Evolutionary conservation across 53 echinoderm and acorn worm genomes (phyloP).

Genomic region (Pentamera pediparva): DNA sequence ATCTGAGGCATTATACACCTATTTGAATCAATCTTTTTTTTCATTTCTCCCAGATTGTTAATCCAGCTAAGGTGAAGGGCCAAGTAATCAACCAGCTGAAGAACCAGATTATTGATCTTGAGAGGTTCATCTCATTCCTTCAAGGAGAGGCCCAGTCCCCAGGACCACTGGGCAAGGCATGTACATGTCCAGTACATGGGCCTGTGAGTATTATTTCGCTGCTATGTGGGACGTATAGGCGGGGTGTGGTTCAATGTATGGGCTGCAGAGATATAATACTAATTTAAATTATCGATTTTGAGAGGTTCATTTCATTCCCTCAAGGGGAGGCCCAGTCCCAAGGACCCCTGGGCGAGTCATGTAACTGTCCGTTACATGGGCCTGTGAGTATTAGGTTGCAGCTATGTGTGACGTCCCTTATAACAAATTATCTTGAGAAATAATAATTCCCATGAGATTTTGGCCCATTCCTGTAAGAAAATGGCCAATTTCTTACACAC

Average conservation of each 20-base stretch:
- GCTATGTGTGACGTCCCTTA: no score
- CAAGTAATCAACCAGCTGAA: constrained; percentile 86
- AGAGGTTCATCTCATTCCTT: constrained; percentile 79
- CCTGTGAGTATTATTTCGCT: constrained; percentile 34
- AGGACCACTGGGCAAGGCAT: constrained; percentile 42
- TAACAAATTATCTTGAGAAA: no score
- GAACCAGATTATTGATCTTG: constrained; percentile 91
- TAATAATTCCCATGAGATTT: no score
- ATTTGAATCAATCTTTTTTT: not conserved
- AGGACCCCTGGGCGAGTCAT: not conserved
- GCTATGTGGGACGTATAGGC: not conserved
- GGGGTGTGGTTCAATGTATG: no score
- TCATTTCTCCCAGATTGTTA: constrained; percentile 68
- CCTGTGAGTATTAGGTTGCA: no score
- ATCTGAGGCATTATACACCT: not conserved
- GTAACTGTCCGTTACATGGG: not conserved
- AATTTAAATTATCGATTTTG: no score
- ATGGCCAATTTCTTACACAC: no score
- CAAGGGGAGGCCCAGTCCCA: not conserved
- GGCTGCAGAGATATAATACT: no score
- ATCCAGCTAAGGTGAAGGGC: constrained; percentile 90
- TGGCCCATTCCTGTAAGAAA: no score
- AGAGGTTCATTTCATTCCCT: no score
- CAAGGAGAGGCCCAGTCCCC: constrained; percentile 82
- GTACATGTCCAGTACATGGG: constrained; percentile 59